Evolutionary conservation across 2,113 vertebrate genomes (phyloP).

Genomic region (Microtus oregoni): DNA sequence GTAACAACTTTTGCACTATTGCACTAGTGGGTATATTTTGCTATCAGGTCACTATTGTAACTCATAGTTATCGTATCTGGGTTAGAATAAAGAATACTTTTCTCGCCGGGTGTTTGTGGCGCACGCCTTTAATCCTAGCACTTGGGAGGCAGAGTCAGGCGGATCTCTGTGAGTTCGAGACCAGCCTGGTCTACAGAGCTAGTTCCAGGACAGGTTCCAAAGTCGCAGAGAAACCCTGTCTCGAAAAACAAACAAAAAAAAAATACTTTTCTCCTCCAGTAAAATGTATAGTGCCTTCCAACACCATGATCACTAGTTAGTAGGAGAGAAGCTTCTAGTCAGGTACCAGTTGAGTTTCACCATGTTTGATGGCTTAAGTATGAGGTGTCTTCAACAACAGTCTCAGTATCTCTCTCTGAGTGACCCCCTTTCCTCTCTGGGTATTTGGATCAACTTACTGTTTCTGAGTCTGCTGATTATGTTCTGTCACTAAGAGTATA

Average conservation of each 20-base stretch:
- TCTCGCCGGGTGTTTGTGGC: too few relatives aligned
- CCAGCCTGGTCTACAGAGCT: too few relatives aligned
- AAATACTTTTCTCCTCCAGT: neutral
- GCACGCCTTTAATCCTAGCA: too few relatives aligned
- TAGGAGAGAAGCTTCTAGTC: neutral
- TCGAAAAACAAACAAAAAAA: too few relatives aligned
- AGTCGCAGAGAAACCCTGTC: too few relatives aligned
- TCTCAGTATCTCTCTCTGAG: neutral
- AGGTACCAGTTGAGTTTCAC: neutral
- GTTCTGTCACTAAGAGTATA: neutral
- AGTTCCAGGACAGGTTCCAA: too few relatives aligned
- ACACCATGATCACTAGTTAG: neutral
- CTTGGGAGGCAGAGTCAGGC: too few relatives aligned
- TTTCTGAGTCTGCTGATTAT: neutral
- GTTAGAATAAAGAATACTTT: neutral
- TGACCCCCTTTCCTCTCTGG: neutral
- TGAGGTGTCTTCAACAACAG: neutral
- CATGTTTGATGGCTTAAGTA: neutral
- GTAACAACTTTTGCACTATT: neutral
- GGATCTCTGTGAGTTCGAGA: too few relatives aligned
- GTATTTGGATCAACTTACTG: neutral
- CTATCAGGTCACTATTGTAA: neutral
- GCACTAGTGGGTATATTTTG: neutral
- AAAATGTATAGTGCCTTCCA: neutral
- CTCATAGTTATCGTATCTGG: neutral